Evolutionary conservation across 2,113 vertebrate genomes (phyloP), one percentile per base, ranked within the genome.

Genomic region (Rhegmatorhina hoffmannsi): DNA sequence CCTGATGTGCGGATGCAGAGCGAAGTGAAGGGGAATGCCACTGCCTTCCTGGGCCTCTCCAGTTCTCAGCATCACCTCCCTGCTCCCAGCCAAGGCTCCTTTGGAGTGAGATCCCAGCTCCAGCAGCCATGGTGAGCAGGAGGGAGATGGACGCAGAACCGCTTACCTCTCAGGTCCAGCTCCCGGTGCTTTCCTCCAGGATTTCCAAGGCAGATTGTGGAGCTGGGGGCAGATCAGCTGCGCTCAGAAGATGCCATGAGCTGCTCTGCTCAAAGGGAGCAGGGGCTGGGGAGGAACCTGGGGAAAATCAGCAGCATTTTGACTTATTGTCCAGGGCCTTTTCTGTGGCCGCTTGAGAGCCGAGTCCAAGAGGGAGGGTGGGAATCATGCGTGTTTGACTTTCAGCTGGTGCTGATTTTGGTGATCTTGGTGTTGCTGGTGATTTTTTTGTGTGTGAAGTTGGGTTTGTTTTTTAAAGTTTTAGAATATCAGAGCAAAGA

Each of bases 1-100:
- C 90, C 91, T 53, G 91, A 89, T 96, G 92, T 6, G 88, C 59
- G 90, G 26, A 10, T 89, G 96, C 5, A 46, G 77, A 79, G 89
- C 12, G 50, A 79, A 82, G 91, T 64, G 89, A 46, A 86, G 88
- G 96, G 94, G 94, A 80, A 3, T 64, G 78, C 31, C 19, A 3
- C 70, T 29, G 43, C 73, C 68, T 55, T 60, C 77, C 60, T 3
- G 87, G 53, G n/a, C 69, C 53, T 40, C 28, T 9, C 78, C 69
- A 8, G n/a, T 9, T 11, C 31, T 11, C 14, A 5, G 2, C 2
- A 7, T 19, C 20, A 3, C 12, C n/a, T 34, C 60, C 31, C 74
- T 38, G 47, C 67, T 67, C 31, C 19, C 1, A 68, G n/a, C 20
- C 15, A 2, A 25, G 20, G 62, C 46, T n/a, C 13, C 31, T 24